Base-by-base conservation (phyloP, 1,140 invertebrate species). In the Hypsibius dujardini region DNA sequence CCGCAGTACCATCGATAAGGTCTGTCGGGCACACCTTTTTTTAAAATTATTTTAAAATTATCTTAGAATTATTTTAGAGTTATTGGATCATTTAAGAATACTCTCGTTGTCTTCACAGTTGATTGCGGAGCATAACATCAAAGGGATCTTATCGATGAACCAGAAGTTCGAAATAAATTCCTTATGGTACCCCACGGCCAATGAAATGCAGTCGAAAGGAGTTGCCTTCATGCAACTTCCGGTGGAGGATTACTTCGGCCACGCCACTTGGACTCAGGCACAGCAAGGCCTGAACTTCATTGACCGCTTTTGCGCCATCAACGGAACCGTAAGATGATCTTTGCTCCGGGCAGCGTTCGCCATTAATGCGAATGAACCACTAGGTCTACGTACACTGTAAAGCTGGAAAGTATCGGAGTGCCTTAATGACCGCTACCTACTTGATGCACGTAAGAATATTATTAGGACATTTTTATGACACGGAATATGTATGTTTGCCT, bases 351-450 rank as follows among this genome's bases (percentile, higher is more conserved):
- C 28, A 28, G 28, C 28, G 28, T 28, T 28, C 28, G 28, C 28
- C 28, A 28, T 28, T 28, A 28, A 28, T 28, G 28, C 28, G 28
- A 28, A 28, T 28, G 28, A 28, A 28, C 28, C 28, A 28, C 28
- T 28, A 56, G 50, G 50, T 56, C n/a, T 56, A 56, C n/a, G 50
- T 56, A 56, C 50, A 56, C n/a, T 56, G 50, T 56, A 56, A 56
- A 56, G 50, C 50, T 12, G 50, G 50, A 56, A 56, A 56, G n/a
- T 56, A 12, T 56, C 50, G 50, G 50, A 56, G 50, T n/a, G 50
- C 50, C 7, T 7, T 56, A 12, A 56, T 56, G 50, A n/a, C 50
- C 7, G 50, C 50, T 7, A 56, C 50, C 7, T 56, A 56, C n/a
- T 56, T 56, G 50, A 56, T 56, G 50, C 7, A 56, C 7, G 50